Evolutionary conservation across 1,140 invertebrate species (phyloP), one percentile per base, ranked within the genome.

Genomic region (Tyrophagus putrescentiae): DNA sequence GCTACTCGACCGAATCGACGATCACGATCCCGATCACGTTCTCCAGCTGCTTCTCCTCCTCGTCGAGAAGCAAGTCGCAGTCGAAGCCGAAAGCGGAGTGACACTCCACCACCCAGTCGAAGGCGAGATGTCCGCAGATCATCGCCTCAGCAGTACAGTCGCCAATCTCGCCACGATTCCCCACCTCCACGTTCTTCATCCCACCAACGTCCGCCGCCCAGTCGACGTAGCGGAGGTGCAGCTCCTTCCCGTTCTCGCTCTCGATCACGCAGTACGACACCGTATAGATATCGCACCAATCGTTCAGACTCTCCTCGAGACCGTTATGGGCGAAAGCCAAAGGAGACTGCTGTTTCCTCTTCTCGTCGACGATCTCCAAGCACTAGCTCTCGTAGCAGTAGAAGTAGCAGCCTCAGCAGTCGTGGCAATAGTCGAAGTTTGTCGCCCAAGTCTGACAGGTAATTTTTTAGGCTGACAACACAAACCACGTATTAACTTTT

Each of bases 181-280:
- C n/a, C n/a, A n/a, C n/a, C n/a, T n/a, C n/a, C n/a, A n/a, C n/a
- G n/a, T n/a, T n/a, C n/a, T n/a, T n/a, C n/a, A n/a, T n/a, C n/a
- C n/a, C n/a, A n/a, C n/a, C n/a, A n/a, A n/a, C n/a, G n/a, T n/a
- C n/a, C n/a, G n/a, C n/a, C n/a, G n/a, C n/a, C n/a, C n/a, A n/a
- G n/a, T n/a, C n/a, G n/a, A n/a, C n/a, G n/a, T n/a, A n/a, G n/a
- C n/a, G n/a, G n/a, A n/a, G n/a, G 64, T 18, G 64, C 66, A 9
- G 50, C 48, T 27, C 23, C 53, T 5, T 63, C 64, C 7, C 57
- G 60, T 4, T 66, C 64, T 36, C 64, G 60, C 32, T 64, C 63
- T 23, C 31, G 25, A 6, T 60, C 53, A 16, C 32, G 32, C 25
- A 60, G 21, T 3, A 36, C n/a, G n/a, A n/a, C n/a, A n/a, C n/a